Conservation (phyloP, 1,140 invertebrate species). For the Philopotamus ludificatus region DNA sequence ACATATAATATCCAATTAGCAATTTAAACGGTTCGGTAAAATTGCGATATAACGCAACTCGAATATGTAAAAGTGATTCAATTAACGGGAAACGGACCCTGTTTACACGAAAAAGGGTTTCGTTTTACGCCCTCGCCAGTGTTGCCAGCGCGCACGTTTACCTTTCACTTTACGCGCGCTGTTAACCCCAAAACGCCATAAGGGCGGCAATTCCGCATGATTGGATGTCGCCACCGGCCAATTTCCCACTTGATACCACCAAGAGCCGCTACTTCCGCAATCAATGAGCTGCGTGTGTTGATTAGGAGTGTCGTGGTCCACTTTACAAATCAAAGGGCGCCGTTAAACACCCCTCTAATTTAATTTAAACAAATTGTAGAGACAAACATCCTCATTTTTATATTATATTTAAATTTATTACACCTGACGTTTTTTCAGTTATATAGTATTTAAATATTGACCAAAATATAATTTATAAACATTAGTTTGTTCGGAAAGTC, state of each 20-base stretch:
- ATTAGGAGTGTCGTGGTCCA: background rate
- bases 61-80: background rate
- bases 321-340: too few species aligned
- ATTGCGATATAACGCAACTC: background rate
- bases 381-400: too few species aligned
- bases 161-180: background rate
- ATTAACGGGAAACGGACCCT: background rate
- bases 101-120: background rate
- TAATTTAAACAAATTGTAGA: too few species aligned
- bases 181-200: background rate
- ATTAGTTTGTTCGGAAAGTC: too few species aligned
- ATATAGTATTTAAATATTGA: too few species aligned
- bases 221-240: background rate
- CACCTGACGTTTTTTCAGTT: too few species aligned
- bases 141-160: background rate
- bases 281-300: too few species aligned
- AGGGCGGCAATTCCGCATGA: background rate
- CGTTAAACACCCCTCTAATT: too few species aligned
- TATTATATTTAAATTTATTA: too few species aligned
- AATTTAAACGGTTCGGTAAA: background rate
- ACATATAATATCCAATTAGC: too few species aligned
- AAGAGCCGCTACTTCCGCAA: background rate
- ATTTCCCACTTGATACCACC: background rate
- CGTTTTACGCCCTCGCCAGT: background rate
- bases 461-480: too few species aligned